These are phyloP conservation scores for Dendrolimus houi DNA, from an alignment of 2,888 invertebrate genomes.

Conservation along the genomic window DNA sequence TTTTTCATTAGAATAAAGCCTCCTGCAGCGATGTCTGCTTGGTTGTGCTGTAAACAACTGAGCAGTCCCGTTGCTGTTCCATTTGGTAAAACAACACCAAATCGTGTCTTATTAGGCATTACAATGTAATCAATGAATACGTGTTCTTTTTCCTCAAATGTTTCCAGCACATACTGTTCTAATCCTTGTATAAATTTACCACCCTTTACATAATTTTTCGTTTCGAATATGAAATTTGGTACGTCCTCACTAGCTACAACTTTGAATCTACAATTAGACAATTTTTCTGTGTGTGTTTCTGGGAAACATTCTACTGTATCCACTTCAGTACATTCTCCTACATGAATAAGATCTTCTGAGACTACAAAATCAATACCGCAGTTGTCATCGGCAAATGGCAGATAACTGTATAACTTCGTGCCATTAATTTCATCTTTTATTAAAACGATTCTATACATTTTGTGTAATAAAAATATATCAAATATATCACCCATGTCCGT, in stretches of 20 bases:
- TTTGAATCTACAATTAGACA: conserved; percentile 32
- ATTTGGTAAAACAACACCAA: conserved; percentile 36
- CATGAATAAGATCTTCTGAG: conserved; percentile 11
- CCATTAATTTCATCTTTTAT: conserved; percentile 17
- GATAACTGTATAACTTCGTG: conserved; percentile 24
- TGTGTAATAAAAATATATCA: conserved; percentile 22
- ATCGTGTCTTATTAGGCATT: conserved; percentile 12
- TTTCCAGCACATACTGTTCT: conserved; percentile 41
- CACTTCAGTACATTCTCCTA: conserved; percentile 27
- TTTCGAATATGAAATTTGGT: conserved; percentile 28
- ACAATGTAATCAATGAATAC: conserved; percentile 25
- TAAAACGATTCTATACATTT: conserved; percentile 30
- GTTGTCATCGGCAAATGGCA: conserved; percentile 29
- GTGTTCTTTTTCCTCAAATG: conserved; percentile 26
- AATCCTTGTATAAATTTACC: conserved; percentile 26
- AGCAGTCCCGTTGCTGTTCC: conserved; percentile 36
- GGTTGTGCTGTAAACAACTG: conserved; percentile 23
- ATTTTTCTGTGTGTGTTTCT: conserved; percentile 11
- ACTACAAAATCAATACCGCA: conserved; percentile 28
- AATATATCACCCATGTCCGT: conserved; percentile 22
- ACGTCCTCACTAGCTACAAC: conserved; percentile 29
- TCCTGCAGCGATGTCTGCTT: conserved; percentile 35
- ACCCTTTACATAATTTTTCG: conserved; percentile 21
- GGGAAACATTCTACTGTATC: conserved; percentile 14
- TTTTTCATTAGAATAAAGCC: conserved; percentile 37